These are phyloP conservation scores for Agapornis canus DNA, from an alignment of 2,797 vertebrate species.

Conservation along the genomic window DNA sequence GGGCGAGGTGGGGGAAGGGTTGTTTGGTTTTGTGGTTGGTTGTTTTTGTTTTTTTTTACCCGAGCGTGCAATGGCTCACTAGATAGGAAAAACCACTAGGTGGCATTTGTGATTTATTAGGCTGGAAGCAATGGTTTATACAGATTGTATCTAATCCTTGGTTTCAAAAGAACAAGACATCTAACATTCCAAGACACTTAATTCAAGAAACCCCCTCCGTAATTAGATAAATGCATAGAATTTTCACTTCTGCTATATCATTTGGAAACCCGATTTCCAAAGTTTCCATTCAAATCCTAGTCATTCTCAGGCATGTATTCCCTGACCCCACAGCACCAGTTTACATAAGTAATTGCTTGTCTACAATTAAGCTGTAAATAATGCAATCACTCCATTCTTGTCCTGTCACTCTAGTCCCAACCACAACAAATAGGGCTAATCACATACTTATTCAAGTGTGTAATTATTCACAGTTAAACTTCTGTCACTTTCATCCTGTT, in stretches of 20 bases:
- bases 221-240: conserved; percentile 45
- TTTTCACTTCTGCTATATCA: conserved; percentile 3
- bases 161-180: conserved; percentile 60
- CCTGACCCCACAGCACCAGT: conserved; percentile 70
- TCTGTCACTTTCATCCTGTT: conserved; percentile 85
- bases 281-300: conserved; percentile 63
- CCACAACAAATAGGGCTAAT: conserved; percentile 85
- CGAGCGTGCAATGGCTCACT: background rate
- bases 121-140: conserved; percentile 23
- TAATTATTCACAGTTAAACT: conserved; percentile 88
- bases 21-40: too few relatives aligned
- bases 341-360: conserved; percentile 80
- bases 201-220: conserved; percentile 22
- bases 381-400: conserved; percentile 83
- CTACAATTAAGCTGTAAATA: conserved; percentile 85
- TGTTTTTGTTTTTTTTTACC: too few relatives aligned
- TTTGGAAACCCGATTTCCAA: conserved; percentile 31
- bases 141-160: conserved; percentile 50
- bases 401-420: conserved; percentile 79
- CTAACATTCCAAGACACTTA: conserved; percentile 65
- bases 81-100: conserved; percentile 73
- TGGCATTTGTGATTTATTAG: conserved; percentile 84
- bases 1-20: too few relatives aligned
- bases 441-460: conserved; percentile 85
- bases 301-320: conserved; percentile 55